A percentile compares a stretch with the other conserved stretches of the same genome.
Evolutionary conservation across 1,140 invertebrate genomes (phyloP).

Genomic region (Drosophila malerkotliana): DNA sequence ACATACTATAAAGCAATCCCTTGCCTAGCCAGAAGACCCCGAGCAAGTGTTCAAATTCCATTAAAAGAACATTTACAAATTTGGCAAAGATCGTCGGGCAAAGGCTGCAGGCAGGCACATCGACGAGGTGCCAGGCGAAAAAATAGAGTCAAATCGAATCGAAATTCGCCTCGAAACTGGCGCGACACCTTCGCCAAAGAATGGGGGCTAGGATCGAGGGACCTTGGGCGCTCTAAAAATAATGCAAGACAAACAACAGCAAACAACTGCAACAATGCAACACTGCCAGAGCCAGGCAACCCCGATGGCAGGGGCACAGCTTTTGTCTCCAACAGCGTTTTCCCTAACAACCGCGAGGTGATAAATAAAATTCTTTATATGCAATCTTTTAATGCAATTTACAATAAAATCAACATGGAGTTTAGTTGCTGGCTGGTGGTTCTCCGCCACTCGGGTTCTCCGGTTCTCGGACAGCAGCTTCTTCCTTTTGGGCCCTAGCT

Average conservation of each 20-base stretch:
- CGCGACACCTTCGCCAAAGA: conserved; percentile 62
- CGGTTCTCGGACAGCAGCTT: conserved; percentile 20
- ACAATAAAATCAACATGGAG: conserved; percentile 83
- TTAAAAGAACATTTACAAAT: conserved; percentile 82
- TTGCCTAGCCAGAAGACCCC: conserved; percentile 15
- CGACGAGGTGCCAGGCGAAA: conserved; percentile 1
- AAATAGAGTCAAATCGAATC: conserved; percentile 25
- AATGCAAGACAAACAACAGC: conserved; percentile 71
- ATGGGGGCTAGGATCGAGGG: conserved; percentile 56
- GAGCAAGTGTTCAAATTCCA: conserved; percentile 81
- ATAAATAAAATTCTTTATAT: conserved; percentile 84
- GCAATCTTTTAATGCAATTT: conserved; percentile 83
- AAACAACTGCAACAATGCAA: conserved; percentile 59
- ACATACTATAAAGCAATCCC: conserved; percentile 35
- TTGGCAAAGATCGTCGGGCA: conserved; percentile 69
- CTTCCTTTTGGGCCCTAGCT: conserved; percentile 63
- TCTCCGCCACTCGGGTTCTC: background rate
- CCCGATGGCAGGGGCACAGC: conserved; percentile 21
- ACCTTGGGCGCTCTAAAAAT: conserved; percentile 64
- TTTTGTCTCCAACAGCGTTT: conserved; percentile 83
- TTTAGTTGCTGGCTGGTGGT: conserved; percentile 60
- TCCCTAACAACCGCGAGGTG: conserved; percentile 80
- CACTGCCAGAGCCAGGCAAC: conserved; percentile 15
- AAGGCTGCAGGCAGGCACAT: conserved; percentile 8
- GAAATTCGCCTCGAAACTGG: conserved; percentile 49